Evolutionary conservation across 2,888 invertebrate genomes (phyloP).

Genomic region (Xestia xanthographa): DNA sequence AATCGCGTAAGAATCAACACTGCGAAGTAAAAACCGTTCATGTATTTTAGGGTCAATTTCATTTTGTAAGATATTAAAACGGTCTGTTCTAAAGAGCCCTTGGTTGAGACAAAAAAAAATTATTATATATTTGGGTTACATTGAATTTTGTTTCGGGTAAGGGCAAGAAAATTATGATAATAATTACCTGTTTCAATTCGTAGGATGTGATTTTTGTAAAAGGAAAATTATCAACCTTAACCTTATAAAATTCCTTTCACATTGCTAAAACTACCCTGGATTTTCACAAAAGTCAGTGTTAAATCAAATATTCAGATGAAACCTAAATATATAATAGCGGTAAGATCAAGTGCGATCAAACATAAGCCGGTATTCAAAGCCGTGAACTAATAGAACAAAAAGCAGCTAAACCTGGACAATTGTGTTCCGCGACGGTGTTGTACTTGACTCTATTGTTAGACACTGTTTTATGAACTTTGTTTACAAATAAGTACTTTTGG

Average conservation of each 20-base stretch:
- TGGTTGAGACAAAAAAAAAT: not conserved
- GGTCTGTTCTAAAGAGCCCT: not conserved
- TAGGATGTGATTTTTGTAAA: not conserved
- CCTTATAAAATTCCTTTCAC: not conserved
- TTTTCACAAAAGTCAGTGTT: constrained; percentile 3
- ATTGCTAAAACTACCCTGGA: not conserved
- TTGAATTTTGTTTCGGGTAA: too few relatives aligned
- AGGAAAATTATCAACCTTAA: not conserved
- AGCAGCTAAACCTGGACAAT: constrained; percentile 21
- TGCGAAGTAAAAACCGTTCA: not conserved
- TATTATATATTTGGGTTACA: not conserved
- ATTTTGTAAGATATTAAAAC: not conserved
- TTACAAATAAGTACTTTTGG: not conserved
- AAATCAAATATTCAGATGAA: constrained; percentile 29
- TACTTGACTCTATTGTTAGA: constrained; percentile 7
- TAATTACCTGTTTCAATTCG: not conserved
- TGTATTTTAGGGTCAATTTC: not conserved
- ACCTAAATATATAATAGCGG: not conserved
- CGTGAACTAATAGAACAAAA: constrained; percentile 22
- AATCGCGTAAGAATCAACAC: not conserved
- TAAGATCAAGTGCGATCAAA: constrained; percentile 25
- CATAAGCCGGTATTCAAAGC: constrained; percentile 20
- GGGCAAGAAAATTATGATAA: too few relatives aligned
- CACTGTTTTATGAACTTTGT: not conserved
- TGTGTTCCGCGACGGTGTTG: constrained; percentile 16